Base-by-base conservation (phyloP, 2,113 vertebrate genomes). In the Scomber colias region DNA sequence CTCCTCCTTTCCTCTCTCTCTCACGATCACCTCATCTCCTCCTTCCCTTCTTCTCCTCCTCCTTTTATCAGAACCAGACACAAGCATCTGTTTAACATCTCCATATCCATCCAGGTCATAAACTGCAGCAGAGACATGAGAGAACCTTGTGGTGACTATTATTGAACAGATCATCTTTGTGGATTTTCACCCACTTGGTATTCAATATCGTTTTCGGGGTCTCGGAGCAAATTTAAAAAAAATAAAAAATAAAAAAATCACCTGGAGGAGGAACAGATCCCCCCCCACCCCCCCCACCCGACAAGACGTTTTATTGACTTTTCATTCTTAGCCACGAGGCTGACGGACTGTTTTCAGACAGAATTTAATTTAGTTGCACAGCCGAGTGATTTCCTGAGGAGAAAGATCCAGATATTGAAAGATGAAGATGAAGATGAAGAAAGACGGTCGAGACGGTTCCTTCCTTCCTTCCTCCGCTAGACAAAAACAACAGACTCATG, bases 241-340 rank as follows among this genome's bases (percentile, higher is more conserved):
- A 21, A 21, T 21, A 21, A 21, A 21, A 21, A 21, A 21, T 21
- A 21, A 21, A 21, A 21, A 53, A 76, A 53, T 57, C 57, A 49
- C 35, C 31, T 61, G 35, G 5, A 54, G 31, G 83, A 3, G 30
- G 55, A 74, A 65, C 49, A 9, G 15, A 61, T 49, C 67, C 31
- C 24, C 21, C 21, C 21, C 21, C 21, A 1, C 21, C 1, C 21
- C 21, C 21, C 21, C 21, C 21, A 21, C 24, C 17, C 71, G 54
- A 77, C 69, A 74, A 68, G 65, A 81, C 21, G 8, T n/a, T 12
- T 3, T 48, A 80, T 82, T 68, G 82, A 85, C 83, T 87, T 80
- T 67, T 71, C 17, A 35, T 54, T 84, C 3, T 69, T 48, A 4
- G 57, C 71, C 14, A n/a, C 3, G 48, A 78, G 77, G 40, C 53